These are phyloP conservation scores for Lasioglossum leucozonium DNA, from an alignment of 2,888 invertebrate genomes.

Conservation along the genomic window DNA sequence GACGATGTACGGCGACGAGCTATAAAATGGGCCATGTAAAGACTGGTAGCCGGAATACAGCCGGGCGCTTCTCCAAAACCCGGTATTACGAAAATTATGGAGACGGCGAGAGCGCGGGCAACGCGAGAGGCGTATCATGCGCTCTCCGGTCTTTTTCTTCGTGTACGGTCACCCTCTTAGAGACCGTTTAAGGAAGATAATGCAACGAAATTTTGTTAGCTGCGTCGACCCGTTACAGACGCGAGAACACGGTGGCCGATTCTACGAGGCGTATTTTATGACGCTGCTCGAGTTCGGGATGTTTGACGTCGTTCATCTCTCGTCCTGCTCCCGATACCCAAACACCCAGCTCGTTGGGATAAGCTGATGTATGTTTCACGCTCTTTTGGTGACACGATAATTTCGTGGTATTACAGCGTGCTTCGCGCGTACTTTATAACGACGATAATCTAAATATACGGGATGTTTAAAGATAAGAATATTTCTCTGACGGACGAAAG, in stretches of 20 bases:
- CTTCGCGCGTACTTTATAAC: not conserved
- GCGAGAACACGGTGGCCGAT: not conserved
- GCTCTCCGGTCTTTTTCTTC: constrained; percentile 5
- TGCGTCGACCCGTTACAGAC: not conserved
- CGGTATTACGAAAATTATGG: constrained; percentile 83
- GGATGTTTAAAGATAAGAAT: not conserved
- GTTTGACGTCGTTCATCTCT: not conserved
- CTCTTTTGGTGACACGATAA: constrained; percentile 1
- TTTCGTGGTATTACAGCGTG: not conserved
- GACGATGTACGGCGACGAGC: constrained; percentile 68
- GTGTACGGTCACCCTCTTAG: constrained; percentile 32
- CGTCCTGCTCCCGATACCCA: not conserved
- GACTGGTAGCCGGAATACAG: constrained; percentile 80
- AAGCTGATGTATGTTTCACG: not conserved
- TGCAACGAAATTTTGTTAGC: constrained; percentile 6
- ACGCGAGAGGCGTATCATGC: constrained; percentile 65
- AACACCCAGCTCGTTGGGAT: not conserved
- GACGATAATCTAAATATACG: not conserved
- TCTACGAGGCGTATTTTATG: not conserved
- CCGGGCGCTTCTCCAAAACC: constrained; percentile 76
- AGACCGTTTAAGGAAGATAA: constrained; percentile 34
- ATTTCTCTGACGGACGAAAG: not conserved
- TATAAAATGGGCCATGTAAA: constrained; percentile 76
- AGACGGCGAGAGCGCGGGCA: constrained; percentile 70
- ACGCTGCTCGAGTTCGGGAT: not conserved